phyloP scores from a whole-genome alignment of 2,113 vertebrate species.

The Ptilonorhynchus violaceus region DNA sequence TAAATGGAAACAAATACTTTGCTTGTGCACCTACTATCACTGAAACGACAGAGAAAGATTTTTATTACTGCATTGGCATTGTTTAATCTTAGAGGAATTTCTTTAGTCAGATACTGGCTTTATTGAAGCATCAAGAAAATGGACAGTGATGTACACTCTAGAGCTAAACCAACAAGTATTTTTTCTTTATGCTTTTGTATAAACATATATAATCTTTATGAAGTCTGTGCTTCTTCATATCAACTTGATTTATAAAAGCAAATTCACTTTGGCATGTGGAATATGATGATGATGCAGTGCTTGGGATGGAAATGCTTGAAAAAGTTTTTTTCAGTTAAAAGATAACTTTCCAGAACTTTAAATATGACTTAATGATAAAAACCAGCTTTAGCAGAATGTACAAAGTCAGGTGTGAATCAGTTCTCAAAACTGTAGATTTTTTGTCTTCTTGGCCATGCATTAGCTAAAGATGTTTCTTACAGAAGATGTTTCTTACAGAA shows the following conservation, averaged over 20 bases:
- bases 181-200: background rate
- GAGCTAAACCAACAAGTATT: background rate
- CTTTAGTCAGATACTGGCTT: background rate
- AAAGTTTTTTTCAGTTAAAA: background rate
- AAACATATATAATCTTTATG: background rate
- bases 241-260: background rate
- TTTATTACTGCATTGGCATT: background rate
- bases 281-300: background rate
- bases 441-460: rapidly evolving
- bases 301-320: background rate
- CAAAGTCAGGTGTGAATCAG: background rate
- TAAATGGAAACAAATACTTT: background rate
- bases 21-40: background rate
- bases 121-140: background rate
- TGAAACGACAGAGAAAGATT: background rate
- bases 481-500: background rate
- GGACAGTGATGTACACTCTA: background rate
- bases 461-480: background rate
- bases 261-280: background rate
- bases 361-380: background rate
- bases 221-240: background rate
- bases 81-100: background rate
- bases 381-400: background rate
- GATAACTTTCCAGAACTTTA: background rate
- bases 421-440: background rate